phyloP scores from a whole-genome alignment of 2,113 vertebrate species.

The Sylvia atricapilla region DNA sequence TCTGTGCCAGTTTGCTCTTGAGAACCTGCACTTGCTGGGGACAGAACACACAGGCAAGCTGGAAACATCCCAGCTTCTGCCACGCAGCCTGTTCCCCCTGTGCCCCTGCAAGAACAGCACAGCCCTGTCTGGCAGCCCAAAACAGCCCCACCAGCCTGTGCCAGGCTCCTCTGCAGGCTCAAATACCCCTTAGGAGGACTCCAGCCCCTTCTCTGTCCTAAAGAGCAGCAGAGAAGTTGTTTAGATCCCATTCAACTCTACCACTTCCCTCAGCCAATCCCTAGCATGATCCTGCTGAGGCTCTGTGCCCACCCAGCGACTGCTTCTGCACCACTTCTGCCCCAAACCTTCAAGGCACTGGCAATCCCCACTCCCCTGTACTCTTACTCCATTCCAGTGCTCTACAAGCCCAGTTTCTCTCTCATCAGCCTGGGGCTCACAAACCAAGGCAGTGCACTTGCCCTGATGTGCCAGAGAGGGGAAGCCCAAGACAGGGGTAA shows the following conservation, averaged over 20 bases:
- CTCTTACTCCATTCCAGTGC: background rate
- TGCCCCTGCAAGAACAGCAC: background rate
- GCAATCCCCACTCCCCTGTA: background rate
- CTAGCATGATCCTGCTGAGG: background rate
- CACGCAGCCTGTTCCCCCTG: background rate
- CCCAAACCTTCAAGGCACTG: background rate
- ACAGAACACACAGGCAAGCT: background rate
- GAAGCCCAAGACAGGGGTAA: background rate
- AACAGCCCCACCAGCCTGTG: background rate
- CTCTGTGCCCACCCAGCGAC: background rate
- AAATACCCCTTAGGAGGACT: accelerated
- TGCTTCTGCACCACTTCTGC: background rate
- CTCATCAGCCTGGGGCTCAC: background rate
- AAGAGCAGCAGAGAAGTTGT: background rate
- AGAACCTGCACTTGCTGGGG: background rate
- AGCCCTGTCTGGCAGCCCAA: background rate
- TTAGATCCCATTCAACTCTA: background rate
- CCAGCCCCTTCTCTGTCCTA: background rate
- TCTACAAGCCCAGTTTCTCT: background rate
- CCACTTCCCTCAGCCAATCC: background rate
- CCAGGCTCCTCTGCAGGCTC: background rate
- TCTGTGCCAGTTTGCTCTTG: constrained; percentile 24
- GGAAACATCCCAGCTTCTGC: background rate
- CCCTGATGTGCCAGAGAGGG: background rate
- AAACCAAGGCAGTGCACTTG: background rate